Evolutionary conservation across 1,140 invertebrate species (phyloP).

Genomic region (Drosophila parabipectinata): DNA sequence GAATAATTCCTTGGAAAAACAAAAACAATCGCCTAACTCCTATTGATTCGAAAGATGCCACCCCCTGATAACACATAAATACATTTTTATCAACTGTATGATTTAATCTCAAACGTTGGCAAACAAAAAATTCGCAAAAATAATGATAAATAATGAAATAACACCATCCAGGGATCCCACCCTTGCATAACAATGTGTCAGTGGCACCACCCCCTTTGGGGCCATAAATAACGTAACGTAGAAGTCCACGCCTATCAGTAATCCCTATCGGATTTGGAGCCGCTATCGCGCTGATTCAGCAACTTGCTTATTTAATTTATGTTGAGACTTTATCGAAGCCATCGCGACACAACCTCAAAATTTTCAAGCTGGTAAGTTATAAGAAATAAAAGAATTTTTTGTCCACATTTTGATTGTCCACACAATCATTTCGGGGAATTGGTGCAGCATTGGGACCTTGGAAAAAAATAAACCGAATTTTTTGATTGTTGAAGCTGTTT

Average conservation of each 20-base stretch:
- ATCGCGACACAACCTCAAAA: not conserved
- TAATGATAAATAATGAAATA: not conserved
- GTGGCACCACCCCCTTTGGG: not conserved
- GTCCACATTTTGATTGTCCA: not conserved
- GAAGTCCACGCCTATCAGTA: conserved; percentile 6
- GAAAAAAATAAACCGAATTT: no score
- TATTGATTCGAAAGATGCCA: not conserved
- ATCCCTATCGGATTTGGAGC: conserved; percentile 8
- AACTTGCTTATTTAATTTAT: conserved; percentile 18
- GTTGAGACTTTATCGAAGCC: not conserved
- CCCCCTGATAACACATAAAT: not conserved
- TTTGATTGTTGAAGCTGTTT: no score
- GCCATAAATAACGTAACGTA: conserved; percentile 5
- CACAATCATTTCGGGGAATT: not conserved
- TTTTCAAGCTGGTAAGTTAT: not conserved
- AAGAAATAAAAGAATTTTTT: not conserved
- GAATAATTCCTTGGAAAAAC: no score
- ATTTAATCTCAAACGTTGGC: conserved; percentile 5
- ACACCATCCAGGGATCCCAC: not conserved
- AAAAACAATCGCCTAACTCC: not conserved
- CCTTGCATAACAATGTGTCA: conserved; percentile 5
- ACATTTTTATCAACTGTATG: conserved; percentile 6
- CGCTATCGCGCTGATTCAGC: conserved; percentile 18
- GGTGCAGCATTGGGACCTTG: not conserved
- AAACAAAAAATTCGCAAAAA: conserved; percentile 3